These are phyloP conservation scores for Pycnomerus fuliginosus DNA, from an alignment of 2,888 invertebrate species.

Conservation along the genomic window DNA sequence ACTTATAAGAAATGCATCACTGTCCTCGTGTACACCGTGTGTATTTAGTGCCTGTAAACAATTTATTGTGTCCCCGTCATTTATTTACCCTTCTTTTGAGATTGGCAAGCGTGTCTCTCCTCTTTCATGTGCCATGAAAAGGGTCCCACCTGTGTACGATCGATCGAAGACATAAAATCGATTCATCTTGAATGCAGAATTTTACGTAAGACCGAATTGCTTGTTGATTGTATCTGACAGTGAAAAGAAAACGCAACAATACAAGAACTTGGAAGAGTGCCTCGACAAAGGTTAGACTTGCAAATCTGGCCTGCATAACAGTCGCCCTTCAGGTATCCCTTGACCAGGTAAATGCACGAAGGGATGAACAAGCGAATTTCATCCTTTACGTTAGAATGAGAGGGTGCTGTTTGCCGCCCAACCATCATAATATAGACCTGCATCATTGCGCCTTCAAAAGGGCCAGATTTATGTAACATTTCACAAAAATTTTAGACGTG, in stretches of 20 bases:
- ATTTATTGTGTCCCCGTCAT: too few relatives aligned
- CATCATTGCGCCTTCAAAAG: slow-evolving; percentile 20
- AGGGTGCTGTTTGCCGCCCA: slow-evolving; percentile 14
- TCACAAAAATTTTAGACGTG: slow-evolving; percentile 29
- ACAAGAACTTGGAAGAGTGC: slow-evolving; percentile 18
- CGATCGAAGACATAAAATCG: slow-evolving; percentile 18
- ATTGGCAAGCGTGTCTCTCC: slow-evolving; percentile 18
- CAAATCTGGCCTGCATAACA: slow-evolving; percentile 20
- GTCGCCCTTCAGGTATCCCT: slow-evolving; percentile 23
- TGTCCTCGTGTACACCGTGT: too few relatives aligned
- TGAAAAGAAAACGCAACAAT: slow-evolving; percentile 20
- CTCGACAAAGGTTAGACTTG: slow-evolving; percentile 26
- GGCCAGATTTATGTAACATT: slow-evolving; percentile 35
- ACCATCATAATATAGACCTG: too few relatives aligned
- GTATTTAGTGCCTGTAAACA: too few relatives aligned
- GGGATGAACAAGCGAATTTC: slow-evolving; percentile 23
- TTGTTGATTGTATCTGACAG: slow-evolving; percentile 20
- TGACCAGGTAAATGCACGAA: slow-evolving; percentile 19
- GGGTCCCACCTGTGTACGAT: slow-evolving; percentile 14
- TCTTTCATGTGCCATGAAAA: too few relatives aligned
- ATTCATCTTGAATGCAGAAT: slow-evolving; percentile 14
- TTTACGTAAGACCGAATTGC: slow-evolving; percentile 18
- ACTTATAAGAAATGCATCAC: too few relatives aligned
- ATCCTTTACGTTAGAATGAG: slow-evolving; percentile 10
- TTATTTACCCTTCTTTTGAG: background rate